These are phyloP conservation scores for Nanorana parkeri DNA, from an alignment of 2,113 vertebrate genomes.

Conservation along the genomic window DNA sequence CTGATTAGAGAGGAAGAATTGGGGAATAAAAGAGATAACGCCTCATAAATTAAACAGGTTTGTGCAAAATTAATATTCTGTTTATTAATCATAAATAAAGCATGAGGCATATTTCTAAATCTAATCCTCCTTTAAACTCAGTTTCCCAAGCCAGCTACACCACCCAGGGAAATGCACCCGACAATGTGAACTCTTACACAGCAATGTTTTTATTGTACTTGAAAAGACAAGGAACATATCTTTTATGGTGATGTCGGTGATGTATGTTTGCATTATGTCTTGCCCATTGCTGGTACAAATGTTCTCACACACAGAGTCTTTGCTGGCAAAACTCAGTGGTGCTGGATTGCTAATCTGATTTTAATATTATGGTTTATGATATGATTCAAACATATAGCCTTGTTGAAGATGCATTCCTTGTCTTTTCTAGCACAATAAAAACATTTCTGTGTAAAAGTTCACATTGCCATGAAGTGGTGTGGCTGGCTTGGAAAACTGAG, in stretches of 20 bases:
- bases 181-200: not conserved
- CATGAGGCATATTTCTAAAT: slow-evolving; percentile 39
- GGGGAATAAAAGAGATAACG: slow-evolving; percentile 29
- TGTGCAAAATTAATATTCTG: slow-evolving; percentile 41
- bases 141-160: slow-evolving; percentile 4
- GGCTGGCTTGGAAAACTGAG: slow-evolving; percentile 3
- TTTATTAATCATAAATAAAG: slow-evolving; percentile 56
- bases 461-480: no score
- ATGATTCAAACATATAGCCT: no score
- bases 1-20: slow-evolving; percentile 47
- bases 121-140: slow-evolving; percentile 38
- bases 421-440: not conserved
- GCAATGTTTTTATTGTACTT: not conserved
- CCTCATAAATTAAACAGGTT: slow-evolving; percentile 52
- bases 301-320: no score
- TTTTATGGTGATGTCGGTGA: no score
- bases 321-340: no score
- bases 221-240: not conserved
- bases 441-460: not conserved
- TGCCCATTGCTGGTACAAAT: no score
- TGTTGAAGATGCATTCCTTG: not conserved
- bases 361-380: no score
- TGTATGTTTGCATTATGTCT: no score
- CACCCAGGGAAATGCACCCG: not conserved
- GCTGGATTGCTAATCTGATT: no score